A percentile compares a stretch with the other conserved stretches of the same genome.
Conservation (phyloP, 92 coral and sea anemone genomes). For the Parazoanthus darwini region DNA sequence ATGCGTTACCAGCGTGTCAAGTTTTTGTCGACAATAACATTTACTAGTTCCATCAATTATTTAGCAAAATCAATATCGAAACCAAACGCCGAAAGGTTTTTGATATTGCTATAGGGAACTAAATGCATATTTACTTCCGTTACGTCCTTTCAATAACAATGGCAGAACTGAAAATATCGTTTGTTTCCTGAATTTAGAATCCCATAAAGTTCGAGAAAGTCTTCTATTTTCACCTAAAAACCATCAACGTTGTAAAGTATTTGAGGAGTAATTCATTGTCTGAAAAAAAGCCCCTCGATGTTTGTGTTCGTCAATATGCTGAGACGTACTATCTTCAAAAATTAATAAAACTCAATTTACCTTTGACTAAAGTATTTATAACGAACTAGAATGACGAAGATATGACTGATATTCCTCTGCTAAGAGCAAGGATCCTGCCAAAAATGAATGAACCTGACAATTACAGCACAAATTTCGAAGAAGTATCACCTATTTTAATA, state of each 20-base stretch:
- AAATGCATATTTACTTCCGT: conserved; percentile 5
- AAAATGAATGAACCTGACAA: background rate
- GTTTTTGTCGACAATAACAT: background rate
- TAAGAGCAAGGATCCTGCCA: background rate
- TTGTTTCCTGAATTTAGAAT: background rate
- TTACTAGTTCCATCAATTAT: background rate
- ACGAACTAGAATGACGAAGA: background rate
- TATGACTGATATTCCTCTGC: background rate
- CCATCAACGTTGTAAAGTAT: background rate
- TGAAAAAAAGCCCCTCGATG: too few relatives aligned
- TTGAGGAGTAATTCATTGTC: too few relatives aligned
- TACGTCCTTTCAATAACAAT: background rate
- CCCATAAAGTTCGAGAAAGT: background rate
- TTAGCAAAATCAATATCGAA: background rate
- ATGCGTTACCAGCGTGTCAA: background rate
- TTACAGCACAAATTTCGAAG: too few relatives aligned
- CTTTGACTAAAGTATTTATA: background rate
- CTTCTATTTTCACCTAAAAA: background rate
- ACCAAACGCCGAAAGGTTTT: background rate
- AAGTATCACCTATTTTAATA: background rate
- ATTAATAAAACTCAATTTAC: background rate
- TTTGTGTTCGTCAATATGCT: background rate
- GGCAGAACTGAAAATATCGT: background rate
- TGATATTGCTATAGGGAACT: background rate
- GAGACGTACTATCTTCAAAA: too few relatives aligned